Conservation (phyloP, 2,888 invertebrate species). For the Conops quadrifasciatus region DNA sequence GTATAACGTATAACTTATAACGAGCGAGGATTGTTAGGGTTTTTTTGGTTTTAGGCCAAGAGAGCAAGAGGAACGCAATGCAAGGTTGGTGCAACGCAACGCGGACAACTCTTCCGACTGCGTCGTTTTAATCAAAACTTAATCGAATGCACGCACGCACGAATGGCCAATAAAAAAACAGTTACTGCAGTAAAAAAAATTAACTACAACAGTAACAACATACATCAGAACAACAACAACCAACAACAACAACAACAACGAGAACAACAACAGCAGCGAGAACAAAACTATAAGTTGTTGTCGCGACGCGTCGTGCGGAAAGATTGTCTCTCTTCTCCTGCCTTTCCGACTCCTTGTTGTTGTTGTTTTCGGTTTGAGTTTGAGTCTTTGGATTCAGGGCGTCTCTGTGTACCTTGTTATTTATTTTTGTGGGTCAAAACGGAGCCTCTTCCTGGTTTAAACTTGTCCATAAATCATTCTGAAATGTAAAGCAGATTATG, state of each 20-base stretch:
- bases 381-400: no score
- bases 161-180: conserved; percentile 59
- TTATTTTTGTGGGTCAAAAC: conserved; percentile 43
- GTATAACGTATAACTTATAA: no score
- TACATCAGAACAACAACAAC: conserved; percentile 46
- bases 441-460: conserved; percentile 42
- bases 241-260: conserved; percentile 36
- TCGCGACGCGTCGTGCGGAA: not conserved
- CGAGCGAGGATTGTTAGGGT: not conserved
- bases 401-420: conserved; percentile 16
- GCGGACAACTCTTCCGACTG: conserved; percentile 40
- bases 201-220: conserved; percentile 40
- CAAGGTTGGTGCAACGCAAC: no score
- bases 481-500: conserved; percentile 39
- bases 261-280: conserved; percentile 29
- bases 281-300: not conserved
- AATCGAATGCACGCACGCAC: conserved; percentile 63
- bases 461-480: conserved; percentile 46
- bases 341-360: conserved; percentile 1
- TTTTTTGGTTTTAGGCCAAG: not conserved
- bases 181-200: conserved; percentile 26
- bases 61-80: not conserved
- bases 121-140: conserved; percentile 59
- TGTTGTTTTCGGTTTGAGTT: no score
- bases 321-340: not conserved